Evolutionary conservation across 2,797 vertebrate species (phyloP), one percentile per base, ranked within the genome.

Genomic region (Lepidocolaptes lacrymiger): DNA sequence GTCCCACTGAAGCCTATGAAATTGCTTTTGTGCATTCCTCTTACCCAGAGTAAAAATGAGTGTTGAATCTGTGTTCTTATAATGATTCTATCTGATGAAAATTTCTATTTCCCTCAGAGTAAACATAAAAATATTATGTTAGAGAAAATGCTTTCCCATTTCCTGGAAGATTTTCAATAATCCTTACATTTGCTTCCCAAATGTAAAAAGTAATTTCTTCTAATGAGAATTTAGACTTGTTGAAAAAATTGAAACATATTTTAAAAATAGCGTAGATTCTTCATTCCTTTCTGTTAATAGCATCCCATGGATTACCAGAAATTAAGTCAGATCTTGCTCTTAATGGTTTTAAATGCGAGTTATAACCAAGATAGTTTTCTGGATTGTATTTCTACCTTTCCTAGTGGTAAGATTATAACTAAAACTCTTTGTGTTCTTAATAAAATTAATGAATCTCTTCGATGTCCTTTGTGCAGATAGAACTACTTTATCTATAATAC

Each of bases 11-110:
- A 94, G 43, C 24, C n/a, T 51, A 18, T 41, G 32, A 80, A 95
- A 93, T 82, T 77, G 44, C 41, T 89, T 91, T 43, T 94, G 61
- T 62, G n/a, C 13, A 21, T 93, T 95, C 85, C 66, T 55, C n/a
- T 72, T 36, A 92, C 17, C 12, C 23, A 6, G 17, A 85, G n/a
- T 67, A 51, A 91, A 91, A 93, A 52, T 52, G 41, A 81, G 14
- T 39, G 71, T 39, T 55, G 64, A 91, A 72, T 85, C 78, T 72
- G 24, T 77, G 28, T n/a, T 93, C 88, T 83, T 56, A 22, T 73
- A 74, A 87, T 68, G 30, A 85, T 39, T 44, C 16, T 79, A 19
- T 89, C 27, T 87, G 30, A 77, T 73, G 52, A 82, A 88, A 88
- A 62, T 3, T 18, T 24, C 5, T 67, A 2, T 90, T 87, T 85